These are phyloP conservation scores for Echinops telfairi DNA, from an alignment of 2,113 vertebrate species.

Conservation along the genomic window DNA sequence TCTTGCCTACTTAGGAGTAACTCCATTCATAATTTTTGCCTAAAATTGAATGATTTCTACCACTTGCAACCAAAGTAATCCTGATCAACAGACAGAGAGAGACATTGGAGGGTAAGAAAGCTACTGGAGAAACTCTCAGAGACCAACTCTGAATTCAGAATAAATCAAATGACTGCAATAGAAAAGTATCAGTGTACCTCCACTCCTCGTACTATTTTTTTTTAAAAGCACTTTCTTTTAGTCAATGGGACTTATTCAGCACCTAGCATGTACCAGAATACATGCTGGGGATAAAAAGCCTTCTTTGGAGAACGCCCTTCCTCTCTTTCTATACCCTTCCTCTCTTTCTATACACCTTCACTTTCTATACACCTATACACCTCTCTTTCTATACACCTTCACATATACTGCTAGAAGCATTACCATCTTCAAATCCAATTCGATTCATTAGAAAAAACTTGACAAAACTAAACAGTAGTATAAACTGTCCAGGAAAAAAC, in stretches of 20 bases:
- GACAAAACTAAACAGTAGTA: slow-evolving; percentile 11
- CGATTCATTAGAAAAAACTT: slow-evolving; percentile 56
- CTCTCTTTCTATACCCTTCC: background rate
- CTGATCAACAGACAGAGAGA: background rate
- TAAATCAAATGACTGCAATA: background rate
- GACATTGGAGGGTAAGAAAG: background rate
- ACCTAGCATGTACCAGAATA: background rate
- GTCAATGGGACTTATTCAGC: background rate
- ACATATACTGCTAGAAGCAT: background rate
- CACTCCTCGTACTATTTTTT: background rate
- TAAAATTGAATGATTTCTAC: background rate
- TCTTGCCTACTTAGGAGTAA: background rate
- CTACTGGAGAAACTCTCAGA: background rate
- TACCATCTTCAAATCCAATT: slow-evolving; percentile 32
- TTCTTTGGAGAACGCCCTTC: background rate
- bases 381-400: background rate
- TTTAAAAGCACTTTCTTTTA: background rate
- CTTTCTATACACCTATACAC: background rate
- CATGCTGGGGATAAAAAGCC: background rate
- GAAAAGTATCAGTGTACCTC: background rate
- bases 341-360: background rate
- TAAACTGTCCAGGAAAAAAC: background rate
- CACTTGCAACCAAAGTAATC: background rate
- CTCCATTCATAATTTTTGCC: background rate
- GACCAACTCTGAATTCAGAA: background rate